Evolutionary conservation across 2,797 vertebrate species (phyloP).

Genomic region (Myotis daubentonii): DNA sequence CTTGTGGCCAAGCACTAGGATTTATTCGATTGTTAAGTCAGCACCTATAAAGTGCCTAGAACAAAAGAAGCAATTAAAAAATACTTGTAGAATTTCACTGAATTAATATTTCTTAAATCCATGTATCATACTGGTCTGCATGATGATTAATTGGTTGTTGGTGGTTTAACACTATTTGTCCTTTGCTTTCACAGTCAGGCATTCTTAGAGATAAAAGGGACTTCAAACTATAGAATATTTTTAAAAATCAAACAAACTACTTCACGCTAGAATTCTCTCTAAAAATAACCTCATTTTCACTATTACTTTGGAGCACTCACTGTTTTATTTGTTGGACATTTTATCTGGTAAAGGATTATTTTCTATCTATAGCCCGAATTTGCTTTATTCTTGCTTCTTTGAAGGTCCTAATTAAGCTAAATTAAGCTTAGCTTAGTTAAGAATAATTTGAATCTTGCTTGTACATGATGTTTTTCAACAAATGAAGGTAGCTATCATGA

Average conservation of each 20-base stretch:
- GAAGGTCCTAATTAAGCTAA: background rate
- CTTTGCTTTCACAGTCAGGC: background rate
- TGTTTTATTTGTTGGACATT: background rate
- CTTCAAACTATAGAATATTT: background rate
- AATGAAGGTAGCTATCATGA: background rate
- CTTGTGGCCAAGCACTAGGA: background rate
- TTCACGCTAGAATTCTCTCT: background rate
- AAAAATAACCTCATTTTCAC: conserved; percentile 5
- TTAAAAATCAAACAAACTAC: background rate
- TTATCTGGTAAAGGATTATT: background rate
- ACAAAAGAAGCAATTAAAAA: conserved; percentile 4
- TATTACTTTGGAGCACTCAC: background rate
- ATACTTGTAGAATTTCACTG: background rate
- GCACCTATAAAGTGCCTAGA: background rate
- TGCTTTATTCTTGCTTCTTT: background rate
- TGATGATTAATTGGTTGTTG: background rate
- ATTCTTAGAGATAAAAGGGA: background rate
- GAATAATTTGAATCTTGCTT: conserved; percentile 3
- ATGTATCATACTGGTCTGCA: background rate
- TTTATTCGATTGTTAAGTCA: background rate
- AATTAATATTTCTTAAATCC: background rate
- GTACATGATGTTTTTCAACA: background rate
- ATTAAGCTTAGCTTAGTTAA: background rate
- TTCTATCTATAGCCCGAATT: background rate
- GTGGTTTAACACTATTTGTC: background rate